A percentile compares a stretch with the other conserved stretches of the same genome.
Conservation (phyloP, 2,113 vertebrate genomes). For the Parus major region DNA sequence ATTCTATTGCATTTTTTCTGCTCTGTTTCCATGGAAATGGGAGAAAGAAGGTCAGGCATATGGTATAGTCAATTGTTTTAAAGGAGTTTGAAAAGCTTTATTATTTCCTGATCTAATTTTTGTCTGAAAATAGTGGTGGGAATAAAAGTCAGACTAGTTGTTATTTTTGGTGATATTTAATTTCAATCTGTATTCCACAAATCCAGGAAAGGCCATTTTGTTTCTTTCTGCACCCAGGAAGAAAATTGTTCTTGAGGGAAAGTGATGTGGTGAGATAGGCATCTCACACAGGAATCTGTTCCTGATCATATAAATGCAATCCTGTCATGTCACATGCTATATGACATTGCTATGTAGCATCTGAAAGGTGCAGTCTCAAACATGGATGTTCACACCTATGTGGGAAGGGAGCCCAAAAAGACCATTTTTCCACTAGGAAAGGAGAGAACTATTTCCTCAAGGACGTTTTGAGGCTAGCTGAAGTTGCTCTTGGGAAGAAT, state of each 20-base stretch:
- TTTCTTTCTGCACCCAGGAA: neutral
- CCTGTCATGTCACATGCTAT: neutral
- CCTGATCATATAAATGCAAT: neutral
- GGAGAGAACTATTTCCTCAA: neutral
- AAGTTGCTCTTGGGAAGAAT: neutral
- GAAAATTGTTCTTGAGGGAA: neutral
- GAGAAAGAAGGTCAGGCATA: neutral
- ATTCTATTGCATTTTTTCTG: neutral
- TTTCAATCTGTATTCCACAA: neutral
- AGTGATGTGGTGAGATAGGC: neutral
- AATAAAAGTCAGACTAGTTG: neutral
- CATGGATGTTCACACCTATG: accelerated
- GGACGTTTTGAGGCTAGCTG: neutral
- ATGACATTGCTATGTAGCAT: neutral
- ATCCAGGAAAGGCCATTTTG: neutral
- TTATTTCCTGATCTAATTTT: neutral
- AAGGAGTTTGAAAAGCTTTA: neutral
- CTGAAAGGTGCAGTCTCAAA: neutral
- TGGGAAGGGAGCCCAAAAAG: neutral
- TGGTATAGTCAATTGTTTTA: neutral
- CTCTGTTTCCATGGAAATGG: conserved; percentile 29
- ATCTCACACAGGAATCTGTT: neutral
- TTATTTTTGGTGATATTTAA: neutral
- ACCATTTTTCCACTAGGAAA: neutral
- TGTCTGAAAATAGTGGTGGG: neutral